Base-by-base conservation (phyloP, 2,888 invertebrate species). In the Pemphredon lugubris region DNA sequence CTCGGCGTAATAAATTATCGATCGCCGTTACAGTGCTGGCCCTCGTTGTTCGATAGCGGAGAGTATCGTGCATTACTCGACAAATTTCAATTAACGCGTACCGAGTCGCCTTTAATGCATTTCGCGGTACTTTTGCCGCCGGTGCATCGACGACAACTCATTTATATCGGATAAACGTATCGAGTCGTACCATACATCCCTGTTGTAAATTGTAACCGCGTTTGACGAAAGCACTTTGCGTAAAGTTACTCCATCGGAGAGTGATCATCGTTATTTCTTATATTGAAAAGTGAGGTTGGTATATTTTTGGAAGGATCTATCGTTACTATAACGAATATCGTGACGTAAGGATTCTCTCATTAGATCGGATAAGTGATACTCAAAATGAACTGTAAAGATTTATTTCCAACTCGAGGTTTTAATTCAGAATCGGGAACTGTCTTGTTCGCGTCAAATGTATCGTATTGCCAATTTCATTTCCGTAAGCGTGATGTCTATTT, bases 1-100 rank as follows among this genome's bases (percentile, higher is more conserved):
- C 47, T 13, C 23, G 53, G 26, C 21, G 67, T 58, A 55, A 74
- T 67, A 48, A 66, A 61, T 75, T 64, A 78, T 70, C 78, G 75
- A 75, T 75, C 58, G 34, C 47, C 26, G 21, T 34, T 60, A 37
- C 21, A 42, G 37, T n/a, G n/a, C 4, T 16, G 40, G 14, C 16
- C 21, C 14, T 39, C 55, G 40, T 51, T 48, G 65, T 39, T 34
- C 59, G 54, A 65, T 60, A 44, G 37, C 34, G 6, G 18, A 63
- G 58, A 54, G 51, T 40, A 23, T 44, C 57, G 37, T 39, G 63
- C 50, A 59, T 68, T 59, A 58, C 26, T 50, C 51, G 59, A 39
- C 47, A 58, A 54, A 63, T 73, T 74, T 72, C 73, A 68, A 63
- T 74, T 47, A 57, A 18, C 51, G 42, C 47, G 47, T 51, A 47